Percentiles rank a stretch among this genome's conserved stretches.
Evolutionary conservation across 2,113 vertebrate genomes (phyloP).

Genomic region (Onychostoma macrolepis): DNA sequence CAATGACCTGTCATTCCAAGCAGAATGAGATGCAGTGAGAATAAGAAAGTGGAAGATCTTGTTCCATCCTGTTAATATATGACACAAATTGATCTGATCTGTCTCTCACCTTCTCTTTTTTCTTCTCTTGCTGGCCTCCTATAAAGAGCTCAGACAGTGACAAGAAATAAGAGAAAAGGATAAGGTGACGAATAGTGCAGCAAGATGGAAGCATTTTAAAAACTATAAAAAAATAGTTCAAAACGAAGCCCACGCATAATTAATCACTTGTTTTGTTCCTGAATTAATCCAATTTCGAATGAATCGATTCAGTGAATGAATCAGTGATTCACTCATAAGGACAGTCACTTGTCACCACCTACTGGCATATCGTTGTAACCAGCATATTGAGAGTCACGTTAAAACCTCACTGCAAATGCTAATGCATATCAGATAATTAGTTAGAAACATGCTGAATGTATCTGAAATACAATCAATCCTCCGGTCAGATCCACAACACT

Average conservation of each 20-base stretch:
- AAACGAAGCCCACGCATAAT: not conserved
- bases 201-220: not conserved
- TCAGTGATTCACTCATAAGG: not conserved
- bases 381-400: not conserved
- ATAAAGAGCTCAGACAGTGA: not conserved
- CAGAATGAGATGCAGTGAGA: conserved; percentile 58
- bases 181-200: not conserved
- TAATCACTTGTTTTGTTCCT: no score
- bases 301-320: not conserved
- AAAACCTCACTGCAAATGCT: not conserved
- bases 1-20: conserved; percentile 76
- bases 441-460: not conserved
- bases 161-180: not conserved
- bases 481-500: not conserved
- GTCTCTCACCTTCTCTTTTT: conserved; percentile 9
- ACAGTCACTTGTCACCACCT: not conserved
- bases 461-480: not conserved
- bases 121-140: not conserved
- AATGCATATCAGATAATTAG: not conserved
- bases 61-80: conserved; percentile 57
- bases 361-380: not conserved
- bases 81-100: conserved; percentile 69
- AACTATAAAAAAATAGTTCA: not conserved
- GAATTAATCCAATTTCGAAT: no score
- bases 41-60: conserved; percentile 57